Conservation (phyloP, 2,113 vertebrate species). For the Bos indicus region DNA sequence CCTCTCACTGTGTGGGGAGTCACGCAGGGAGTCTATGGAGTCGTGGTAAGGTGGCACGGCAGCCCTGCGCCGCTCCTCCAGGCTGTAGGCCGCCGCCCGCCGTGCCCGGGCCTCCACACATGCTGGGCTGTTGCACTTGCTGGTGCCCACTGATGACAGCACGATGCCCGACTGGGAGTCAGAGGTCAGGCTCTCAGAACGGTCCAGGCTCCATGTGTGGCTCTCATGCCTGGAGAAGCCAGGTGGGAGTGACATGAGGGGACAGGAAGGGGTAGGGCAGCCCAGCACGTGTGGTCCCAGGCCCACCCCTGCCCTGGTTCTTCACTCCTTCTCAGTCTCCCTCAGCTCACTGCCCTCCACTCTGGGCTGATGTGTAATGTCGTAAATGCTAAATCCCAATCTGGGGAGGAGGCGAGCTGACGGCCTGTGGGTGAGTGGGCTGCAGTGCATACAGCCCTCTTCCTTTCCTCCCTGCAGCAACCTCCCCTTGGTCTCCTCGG, state of each 20-base stretch:
- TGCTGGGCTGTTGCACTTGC: conserved; percentile 97
- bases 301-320: background rate
- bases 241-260: background rate
- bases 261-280: background rate
- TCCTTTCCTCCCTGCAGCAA: background rate
- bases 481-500: background rate
- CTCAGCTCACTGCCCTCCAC: background rate
- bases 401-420: background rate
- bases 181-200: conserved; percentile 94
- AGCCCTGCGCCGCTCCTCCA: conserved; percentile 86
- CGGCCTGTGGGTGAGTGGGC: background rate
- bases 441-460: background rate
- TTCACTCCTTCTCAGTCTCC: background rate
- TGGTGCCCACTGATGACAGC: conserved; percentile 97
- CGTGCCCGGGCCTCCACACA: conserved; percentile 93
- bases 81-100: conserved; percentile 88
- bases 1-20: conserved; percentile 98
- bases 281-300: background rate
- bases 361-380: background rate
- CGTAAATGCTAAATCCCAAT: background rate
- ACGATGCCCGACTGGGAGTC: conserved; percentile 96
- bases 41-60: conserved; percentile 87
- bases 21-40: conserved; percentile 94
- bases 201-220: conserved; percentile 96
- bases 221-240: conserved; percentile 89